Evolutionary conservation across 1,140 invertebrate species (phyloP).

Genomic region (Papilio glaucus): DNA sequence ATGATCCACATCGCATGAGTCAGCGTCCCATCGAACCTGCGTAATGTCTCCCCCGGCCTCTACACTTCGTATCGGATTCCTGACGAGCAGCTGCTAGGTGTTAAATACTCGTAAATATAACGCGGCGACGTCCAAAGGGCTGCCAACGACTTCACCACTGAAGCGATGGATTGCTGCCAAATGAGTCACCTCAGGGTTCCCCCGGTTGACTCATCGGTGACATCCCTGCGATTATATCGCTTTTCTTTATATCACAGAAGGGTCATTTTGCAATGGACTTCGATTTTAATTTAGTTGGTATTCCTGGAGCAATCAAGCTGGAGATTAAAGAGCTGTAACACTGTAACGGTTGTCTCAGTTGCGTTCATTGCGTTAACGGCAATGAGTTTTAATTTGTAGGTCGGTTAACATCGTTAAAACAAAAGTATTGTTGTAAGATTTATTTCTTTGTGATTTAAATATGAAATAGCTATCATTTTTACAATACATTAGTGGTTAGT

Average conservation of each 20-base stretch:
- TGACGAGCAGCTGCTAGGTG: neutral
- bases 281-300: neutral
- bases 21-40: neutral
- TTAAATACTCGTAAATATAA: conserved; percentile 29
- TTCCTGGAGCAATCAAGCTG: neutral
- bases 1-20: conserved; percentile 8
- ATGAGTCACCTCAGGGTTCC: conserved; percentile 23
- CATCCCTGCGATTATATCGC: conserved; percentile 6
- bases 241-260: neutral
- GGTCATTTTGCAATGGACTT: neutral
- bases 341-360: neutral
- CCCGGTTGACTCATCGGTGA: conserved; percentile 9
- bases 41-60: neutral
- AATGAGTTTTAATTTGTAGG: neutral
- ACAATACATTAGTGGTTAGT: too few relatives aligned
- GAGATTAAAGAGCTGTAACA: neutral
- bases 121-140: neutral
- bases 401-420: neutral
- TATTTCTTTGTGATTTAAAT: too few relatives aligned
- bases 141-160: neutral
- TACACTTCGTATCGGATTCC: neutral
- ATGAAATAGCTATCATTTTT: too few relatives aligned
- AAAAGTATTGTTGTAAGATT: neutral
- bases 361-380: neutral
- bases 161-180: conserved; percentile 15